Evolutionary conservation across 2,888 invertebrate genomes (phyloP).

Genomic region (Mermis nigrescens): DNA sequence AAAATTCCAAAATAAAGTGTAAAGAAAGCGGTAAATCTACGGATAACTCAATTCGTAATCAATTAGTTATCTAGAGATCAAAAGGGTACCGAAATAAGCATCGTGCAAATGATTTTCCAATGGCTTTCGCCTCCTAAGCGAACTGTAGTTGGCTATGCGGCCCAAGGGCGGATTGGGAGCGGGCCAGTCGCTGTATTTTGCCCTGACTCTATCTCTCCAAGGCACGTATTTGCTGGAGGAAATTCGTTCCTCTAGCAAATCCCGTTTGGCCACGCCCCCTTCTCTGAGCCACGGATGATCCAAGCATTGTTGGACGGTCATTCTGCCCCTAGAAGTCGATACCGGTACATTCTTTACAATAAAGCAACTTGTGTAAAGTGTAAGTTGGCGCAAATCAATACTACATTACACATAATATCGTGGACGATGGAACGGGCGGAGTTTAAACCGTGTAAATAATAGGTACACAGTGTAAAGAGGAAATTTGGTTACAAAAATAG

Average conservation of each 20-base stretch:
- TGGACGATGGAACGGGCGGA: too few relatives aligned
- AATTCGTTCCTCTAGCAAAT: constrained; percentile 43
- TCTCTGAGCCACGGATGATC: constrained; percentile 85
- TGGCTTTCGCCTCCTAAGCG: constrained; percentile 75
- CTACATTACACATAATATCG: too few relatives aligned
- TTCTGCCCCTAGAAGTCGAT: constrained; percentile 56
- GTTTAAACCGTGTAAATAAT: too few relatives aligned
- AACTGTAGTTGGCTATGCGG: constrained; percentile 86
- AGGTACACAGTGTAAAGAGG: too few relatives aligned
- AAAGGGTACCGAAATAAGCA: constrained; percentile 70
- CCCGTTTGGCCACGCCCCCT: constrained; percentile 36
- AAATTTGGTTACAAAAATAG: too few relatives aligned
- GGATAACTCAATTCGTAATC: not conserved
- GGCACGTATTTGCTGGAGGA: constrained; percentile 62
- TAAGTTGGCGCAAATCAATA: too few relatives aligned
- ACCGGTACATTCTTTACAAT: too few relatives aligned
- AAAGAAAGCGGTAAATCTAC: too few relatives aligned
- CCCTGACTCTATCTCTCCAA: constrained; percentile 66
- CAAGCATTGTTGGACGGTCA: constrained; percentile 94
- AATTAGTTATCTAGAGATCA: not conserved
- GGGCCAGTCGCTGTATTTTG: constrained; percentile 41
- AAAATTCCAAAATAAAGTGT: not conserved
- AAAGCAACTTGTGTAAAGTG: too few relatives aligned
- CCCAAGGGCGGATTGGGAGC: constrained; percentile 75
- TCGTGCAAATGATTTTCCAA: constrained; percentile 93